Evolutionary conservation across 2,888 invertebrate genomes (phyloP), one percentile per base, ranked within the genome.

Genomic region (Limnephilus marmoratus): DNA sequence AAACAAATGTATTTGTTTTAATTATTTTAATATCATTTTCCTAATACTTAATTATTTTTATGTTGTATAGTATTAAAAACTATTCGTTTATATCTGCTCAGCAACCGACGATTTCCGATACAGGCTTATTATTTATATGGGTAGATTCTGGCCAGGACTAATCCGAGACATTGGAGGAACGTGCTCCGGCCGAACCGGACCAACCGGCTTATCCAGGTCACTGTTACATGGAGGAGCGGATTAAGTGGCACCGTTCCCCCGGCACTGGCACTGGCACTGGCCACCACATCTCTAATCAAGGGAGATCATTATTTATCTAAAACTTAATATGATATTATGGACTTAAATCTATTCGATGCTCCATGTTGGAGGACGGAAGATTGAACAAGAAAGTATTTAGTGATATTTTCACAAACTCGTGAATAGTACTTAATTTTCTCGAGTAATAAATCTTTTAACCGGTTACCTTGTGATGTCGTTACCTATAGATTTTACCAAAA

Each of bases 141-240:
- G 9, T 24, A 68, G 68, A 68, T 68, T 68, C 68, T 83, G 18
- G 86, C 29, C 15, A 29, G 53, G 88, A 15, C 34, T 88, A 88
- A 88, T 88, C 88, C 88, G 87, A 87, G 88, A 31, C 88, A 31
- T 53, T 31, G 53, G 68, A 53, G 4, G 68, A 68, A 68, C 88
- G 88, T 86, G 86, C 86, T 86, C 11, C 45, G 34, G 34, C 41
- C 49, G 53, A 13, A 31, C 31, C 68, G 37, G 88, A 37, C 88
- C 68, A 18, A 18, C 31, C 88, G 88, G 88, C 53, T 88, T 88
- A 88, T 34, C 68, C 31, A n/a, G 88, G 88, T 88, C 53, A 53
- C 53, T 24, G 45, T 45, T 86, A 86, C 45, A 86, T 15, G 37
- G 45, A 45, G 37, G 41, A 34, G n/a, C 45, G 85, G 85, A 85